Evolutionary conservation across 2,888 invertebrate species (phyloP), one percentile per base, ranked within the genome.

Genomic region (Ennomos erosarius): DNA sequence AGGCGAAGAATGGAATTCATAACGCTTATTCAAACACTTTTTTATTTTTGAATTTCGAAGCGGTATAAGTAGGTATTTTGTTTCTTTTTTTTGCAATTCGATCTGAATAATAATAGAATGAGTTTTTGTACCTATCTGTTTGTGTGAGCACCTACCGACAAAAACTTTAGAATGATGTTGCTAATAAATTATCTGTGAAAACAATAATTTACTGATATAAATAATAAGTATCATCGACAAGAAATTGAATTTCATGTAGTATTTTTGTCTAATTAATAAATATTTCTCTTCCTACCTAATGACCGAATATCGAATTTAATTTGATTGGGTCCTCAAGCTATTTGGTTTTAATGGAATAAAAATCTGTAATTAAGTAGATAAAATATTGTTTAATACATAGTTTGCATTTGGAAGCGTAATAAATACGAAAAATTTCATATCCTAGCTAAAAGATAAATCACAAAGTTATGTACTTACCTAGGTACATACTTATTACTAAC

Each of bases 361-460:
- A 89, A 70, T 68, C 81, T 73, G 54, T 70, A 71, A 59, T 64
- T 57, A 78, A 79, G 80, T 91, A 86, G 87, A 87, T 86, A 91
- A 91, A 92, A 90, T 90, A 90, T 89, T 87, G 80, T 85, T 91
- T 92, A 89, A 90, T 90, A 87, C 85, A 88, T 88, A 88, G 86
- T 90, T 88, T 90, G 87, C 85, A 80, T 86, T 90, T 87, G 89
- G 90, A 92, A 92, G 91, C 92, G 90, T 92, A 91, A 92, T 92
- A 92, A 92, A 92, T 92, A 92, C 90, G 88, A 85, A 85, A 83
- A 82, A 78, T 81, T 88, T 85, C 78, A 82, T 85, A 84, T 80
- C 84, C 89, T 90, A 91, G 76, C 85, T 91, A 90, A 87, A 84
- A 81, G 82, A 85, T 88, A 92, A 89, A 92, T 92, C 92, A 92